Evolutionary conservation across 2,888 invertebrate genomes (phyloP).

Genomic region (Drosophila melanosoma): DNA sequence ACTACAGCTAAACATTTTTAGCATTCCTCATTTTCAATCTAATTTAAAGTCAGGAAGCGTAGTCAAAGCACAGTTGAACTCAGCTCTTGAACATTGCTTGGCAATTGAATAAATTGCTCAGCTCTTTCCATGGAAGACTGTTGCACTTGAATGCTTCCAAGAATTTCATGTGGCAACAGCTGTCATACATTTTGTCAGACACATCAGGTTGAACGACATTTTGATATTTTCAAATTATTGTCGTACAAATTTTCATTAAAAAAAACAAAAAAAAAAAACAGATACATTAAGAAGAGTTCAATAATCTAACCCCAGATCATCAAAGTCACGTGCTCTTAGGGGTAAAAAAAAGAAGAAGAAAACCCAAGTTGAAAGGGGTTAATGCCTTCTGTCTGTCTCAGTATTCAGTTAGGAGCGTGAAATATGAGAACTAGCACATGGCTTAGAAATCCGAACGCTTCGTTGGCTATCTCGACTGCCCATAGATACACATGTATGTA

Average conservation of each 20-base stretch:
- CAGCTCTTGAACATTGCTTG: not conserved
- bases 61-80: not conserved
- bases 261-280: not conserved
- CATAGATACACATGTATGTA: no score
- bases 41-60: slow-evolving; percentile 2
- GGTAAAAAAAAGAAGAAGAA: slow-evolving; percentile 1
- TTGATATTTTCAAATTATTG: slow-evolving; percentile 14
- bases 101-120: slow-evolving; percentile 2
- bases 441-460: slow-evolving; percentile 38
- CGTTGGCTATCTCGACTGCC: slow-evolving; percentile 18
- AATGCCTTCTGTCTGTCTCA: slow-evolving; percentile 36
- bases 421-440: slow-evolving; percentile 57
- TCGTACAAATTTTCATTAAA: slow-evolving; percentile 1
- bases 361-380: slow-evolving; percentile 38
- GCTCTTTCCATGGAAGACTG: slow-evolving; percentile 29
- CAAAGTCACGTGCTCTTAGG: slow-evolving; percentile 56
- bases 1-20: not conserved
- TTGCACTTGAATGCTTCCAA: slow-evolving; percentile 41
- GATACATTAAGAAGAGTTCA: slow-evolving; percentile 38
- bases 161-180: slow-evolving; percentile 38
- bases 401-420: slow-evolving; percentile 29
- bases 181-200: slow-evolving; percentile 17
- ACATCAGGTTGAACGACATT: slow-evolving; percentile 29
- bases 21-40: not conserved
- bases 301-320: slow-evolving; percentile 47